Evolutionary conservation across 2,888 invertebrate genomes (phyloP), one percentile per base, ranked within the genome.

Genomic region (Beris morrisii): DNA sequence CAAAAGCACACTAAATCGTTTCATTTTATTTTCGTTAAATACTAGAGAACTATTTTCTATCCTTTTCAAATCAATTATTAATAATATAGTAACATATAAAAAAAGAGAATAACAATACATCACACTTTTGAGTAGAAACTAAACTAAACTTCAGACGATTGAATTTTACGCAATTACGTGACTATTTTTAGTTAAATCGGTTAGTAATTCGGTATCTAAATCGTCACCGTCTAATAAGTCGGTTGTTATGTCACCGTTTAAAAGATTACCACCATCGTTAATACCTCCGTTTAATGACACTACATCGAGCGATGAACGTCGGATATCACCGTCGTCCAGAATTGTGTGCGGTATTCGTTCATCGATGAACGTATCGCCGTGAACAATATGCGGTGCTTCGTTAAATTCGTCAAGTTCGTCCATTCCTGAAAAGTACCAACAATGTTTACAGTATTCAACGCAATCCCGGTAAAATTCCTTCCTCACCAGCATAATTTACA

Each of bases 401-500:
- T 92, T 92, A 79, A 94, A 94, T 79, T 94, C 93, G 74, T 94
- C 93, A 65, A 95, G 79, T 78, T 95, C 95, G 74, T 94, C 94
- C 73, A 87, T 84, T 70, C 88, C 88, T 75, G 78, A 2, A 48
- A 53, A 15, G 64, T 48, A 15, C 44, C 4, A 45, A 1, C 3
- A 55, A 28, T 52, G 59, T 64, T 1, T 57, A 30, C 12, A 52
- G 1, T 59, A 2, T 44, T 55, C 31, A 12, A 28, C 15, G n/a
- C 11, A 48, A 13, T 61, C n/a, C 32, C 13, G 53, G n/a, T 38
- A 5, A 11, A 22, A 22, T 3, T 1, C 22, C 2, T 50, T 15
- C 52, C 57, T 71, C 75, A 84, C 87, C 86, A 73, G 87, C 86
- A 74, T 87, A 87, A 68, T 87, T 87, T 66, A 87, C 83, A 50